Evolutionary conservation across 2,888 invertebrate genomes (phyloP).

Genomic region (Tuta absoluta): DNA sequence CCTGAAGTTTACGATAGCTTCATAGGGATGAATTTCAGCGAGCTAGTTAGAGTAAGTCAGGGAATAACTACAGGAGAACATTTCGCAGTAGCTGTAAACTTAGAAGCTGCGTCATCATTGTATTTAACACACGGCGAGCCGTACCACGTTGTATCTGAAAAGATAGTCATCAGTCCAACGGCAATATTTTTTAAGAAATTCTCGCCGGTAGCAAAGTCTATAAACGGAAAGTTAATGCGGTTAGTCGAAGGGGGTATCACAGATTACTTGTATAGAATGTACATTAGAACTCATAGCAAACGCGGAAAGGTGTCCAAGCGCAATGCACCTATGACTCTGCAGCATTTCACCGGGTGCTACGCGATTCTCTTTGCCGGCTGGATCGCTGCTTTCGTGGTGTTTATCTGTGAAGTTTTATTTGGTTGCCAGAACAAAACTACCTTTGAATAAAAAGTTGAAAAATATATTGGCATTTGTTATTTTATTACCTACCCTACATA

Average conservation of each 20-base stretch:
- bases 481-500: no score
- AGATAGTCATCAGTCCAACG: constrained; percentile 51
- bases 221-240: constrained; percentile 52
- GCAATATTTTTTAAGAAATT: constrained; percentile 66
- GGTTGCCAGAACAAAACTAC: constrained; percentile 10
- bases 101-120: constrained; percentile 47
- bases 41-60: constrained; percentile 46
- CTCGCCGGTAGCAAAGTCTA: constrained; percentile 52
- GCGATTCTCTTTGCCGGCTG: constrained; percentile 57
- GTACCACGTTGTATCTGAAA: constrained; percentile 54
- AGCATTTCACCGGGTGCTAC: constrained; percentile 65
- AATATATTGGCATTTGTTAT: not conserved
- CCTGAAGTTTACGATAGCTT: constrained; percentile 55
- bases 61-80: constrained; percentile 53
- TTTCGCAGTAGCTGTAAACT: constrained; percentile 60
- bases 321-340: constrained; percentile 49
- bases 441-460: no score
- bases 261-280: constrained; percentile 51
- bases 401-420: constrained; percentile 52
- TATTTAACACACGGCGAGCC: constrained; percentile 43
- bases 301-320: constrained; percentile 32
- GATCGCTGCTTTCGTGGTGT: constrained; percentile 49
- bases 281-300: constrained; percentile 36
- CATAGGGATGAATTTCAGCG: constrained; percentile 45
- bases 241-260: constrained; percentile 57